Conservation (phyloP, 2,888 invertebrate genomes). For the Folsomia candida region DNA sequence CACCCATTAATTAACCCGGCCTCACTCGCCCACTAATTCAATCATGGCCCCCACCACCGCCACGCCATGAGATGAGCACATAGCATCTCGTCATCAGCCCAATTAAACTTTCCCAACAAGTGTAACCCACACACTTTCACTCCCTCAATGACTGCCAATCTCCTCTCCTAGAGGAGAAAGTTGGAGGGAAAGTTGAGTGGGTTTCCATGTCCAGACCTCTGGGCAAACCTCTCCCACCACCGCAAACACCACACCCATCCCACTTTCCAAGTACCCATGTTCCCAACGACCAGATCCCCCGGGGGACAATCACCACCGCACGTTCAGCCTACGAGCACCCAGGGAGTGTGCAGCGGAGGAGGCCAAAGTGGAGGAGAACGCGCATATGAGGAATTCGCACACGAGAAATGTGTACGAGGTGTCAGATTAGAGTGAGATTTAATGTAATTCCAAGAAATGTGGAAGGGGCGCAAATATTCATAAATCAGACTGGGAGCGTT, state of each 20-base stretch:
- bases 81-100: neutral
- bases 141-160: neutral
- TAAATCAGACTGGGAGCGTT: neutral
- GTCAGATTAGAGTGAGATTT: neutral
- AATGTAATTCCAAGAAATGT: neutral
- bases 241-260: neutral
- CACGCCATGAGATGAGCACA: too few relatives aligned
- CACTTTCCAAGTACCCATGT: too few relatives aligned
- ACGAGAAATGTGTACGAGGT: too few relatives aligned
- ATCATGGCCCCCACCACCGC: neutral
- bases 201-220: neutral
- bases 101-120: neutral
- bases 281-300: too few relatives aligned
- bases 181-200: neutral
- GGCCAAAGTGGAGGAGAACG: neutral
- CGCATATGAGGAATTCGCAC: neutral
- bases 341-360: too few relatives aligned
- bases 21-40: neutral
- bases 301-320: too few relatives aligned
- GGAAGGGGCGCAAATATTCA: neutral
- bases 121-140: neutral
- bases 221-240: neutral
- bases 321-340: too few relatives aligned
- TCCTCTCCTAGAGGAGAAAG: too few relatives aligned
- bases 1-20: neutral